A percentile compares a stretch with the other conserved stretches of the same genome.
Evolutionary conservation across 2,888 invertebrate species (phyloP).

Genomic region (Eucriotettix oculatus): DNA sequence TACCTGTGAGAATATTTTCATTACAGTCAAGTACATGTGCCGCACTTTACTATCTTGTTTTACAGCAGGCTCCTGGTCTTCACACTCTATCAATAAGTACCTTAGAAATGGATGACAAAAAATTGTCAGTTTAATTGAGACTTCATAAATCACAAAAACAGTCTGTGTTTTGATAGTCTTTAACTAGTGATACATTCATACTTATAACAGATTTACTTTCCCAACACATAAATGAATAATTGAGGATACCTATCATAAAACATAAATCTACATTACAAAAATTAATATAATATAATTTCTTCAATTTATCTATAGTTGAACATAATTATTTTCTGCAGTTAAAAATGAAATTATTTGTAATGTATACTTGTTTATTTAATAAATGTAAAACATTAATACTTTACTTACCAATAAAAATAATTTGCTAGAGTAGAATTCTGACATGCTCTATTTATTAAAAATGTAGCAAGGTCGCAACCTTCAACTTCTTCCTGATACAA

Average conservation of each 20-base stretch:
- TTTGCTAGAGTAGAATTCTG: slow-evolving; percentile 81
- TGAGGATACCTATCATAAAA: too few species aligned
- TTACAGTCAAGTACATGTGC: slow-evolving; percentile 79
- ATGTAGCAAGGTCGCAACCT: slow-evolving; percentile 58
- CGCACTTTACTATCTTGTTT: slow-evolving; percentile 57
- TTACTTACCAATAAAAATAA: slow-evolving; percentile 78
- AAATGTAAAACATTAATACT: not conserved
- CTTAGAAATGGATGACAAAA: slow-evolving; percentile 13
- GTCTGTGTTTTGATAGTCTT: too few species aligned
- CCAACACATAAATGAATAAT: not conserved
- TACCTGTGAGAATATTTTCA: slow-evolving; percentile 69
- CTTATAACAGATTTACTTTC: not conserved
- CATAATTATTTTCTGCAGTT: not conserved
- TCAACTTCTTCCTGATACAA: not conserved
- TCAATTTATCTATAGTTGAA: not conserved
- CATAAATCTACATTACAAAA: too few species aligned
- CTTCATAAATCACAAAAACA: too few species aligned
- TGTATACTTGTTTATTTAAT: too few species aligned
- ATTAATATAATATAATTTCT: not conserved
- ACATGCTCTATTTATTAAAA: slow-evolving; percentile 79
- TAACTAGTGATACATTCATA: not conserved
- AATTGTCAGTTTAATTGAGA: not conserved
- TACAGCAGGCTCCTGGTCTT: slow-evolving; percentile 56
- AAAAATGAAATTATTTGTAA: too few species aligned
- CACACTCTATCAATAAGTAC: slow-evolving; percentile 84